Conservation (phyloP, 1,140 invertebrate genomes). For the Venustaconcha ellipsiformis region DNA sequence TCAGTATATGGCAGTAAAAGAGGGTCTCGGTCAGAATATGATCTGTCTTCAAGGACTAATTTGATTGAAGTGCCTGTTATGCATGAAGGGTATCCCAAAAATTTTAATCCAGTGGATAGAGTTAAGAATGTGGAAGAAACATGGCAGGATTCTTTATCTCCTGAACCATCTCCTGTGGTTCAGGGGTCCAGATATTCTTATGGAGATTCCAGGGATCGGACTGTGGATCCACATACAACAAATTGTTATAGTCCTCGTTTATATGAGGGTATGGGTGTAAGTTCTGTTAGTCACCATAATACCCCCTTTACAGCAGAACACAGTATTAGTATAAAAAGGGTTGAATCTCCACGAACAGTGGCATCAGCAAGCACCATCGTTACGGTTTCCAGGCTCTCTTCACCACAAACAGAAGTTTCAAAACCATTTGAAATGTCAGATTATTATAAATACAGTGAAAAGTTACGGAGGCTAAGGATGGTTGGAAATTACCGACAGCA, state of each 20-base stretch:
- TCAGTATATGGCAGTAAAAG: constrained; percentile 21
- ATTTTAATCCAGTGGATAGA: constrained; percentile 11
- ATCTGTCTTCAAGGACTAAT: constrained; percentile 20
- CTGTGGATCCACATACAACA: constrained; percentile 8
- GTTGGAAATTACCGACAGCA: constrained; percentile 53
- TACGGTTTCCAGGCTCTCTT: constrained; percentile 41
- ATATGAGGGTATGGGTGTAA: constrained; percentile 28
- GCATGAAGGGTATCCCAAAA: constrained; percentile 3
- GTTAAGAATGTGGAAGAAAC: background rate
- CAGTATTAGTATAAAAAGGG: constrained; percentile 18
- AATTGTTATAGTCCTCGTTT: constrained; percentile 43
- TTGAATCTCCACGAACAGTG: constrained; percentile 21
- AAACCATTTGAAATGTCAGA: constrained; percentile 98
- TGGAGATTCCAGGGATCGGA: constrained; percentile 7
- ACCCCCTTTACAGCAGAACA: constrained; percentile 11
- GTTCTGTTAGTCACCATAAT: background rate
- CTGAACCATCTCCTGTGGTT: constrained; percentile 26
- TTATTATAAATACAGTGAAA: constrained; percentile 97
- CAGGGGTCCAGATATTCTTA: constrained; percentile 14
- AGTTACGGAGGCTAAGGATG: constrained; percentile 79
- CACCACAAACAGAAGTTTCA: constrained; percentile 85
- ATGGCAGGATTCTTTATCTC: constrained; percentile 14
- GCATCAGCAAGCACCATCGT: constrained; percentile 42
- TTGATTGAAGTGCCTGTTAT: constrained; percentile 29
- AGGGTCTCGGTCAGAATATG: constrained; percentile 30